phyloP scores from a whole-genome alignment of 2,113 vertebrate species.

The Tringa solitaria region DNA sequence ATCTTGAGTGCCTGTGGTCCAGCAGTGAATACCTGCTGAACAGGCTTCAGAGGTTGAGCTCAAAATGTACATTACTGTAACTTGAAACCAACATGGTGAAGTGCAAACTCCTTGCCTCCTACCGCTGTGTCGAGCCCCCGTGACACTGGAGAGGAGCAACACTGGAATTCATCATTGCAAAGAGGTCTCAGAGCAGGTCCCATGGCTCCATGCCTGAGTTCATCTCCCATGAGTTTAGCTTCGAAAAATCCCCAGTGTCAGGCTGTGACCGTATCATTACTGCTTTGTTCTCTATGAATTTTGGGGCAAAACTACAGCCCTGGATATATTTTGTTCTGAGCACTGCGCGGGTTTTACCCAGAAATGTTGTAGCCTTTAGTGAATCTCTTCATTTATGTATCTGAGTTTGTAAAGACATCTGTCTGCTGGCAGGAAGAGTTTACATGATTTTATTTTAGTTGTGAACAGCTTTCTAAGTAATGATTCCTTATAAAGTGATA shows the following conservation, averaged over 20 bases:
- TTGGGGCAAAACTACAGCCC: neutral
- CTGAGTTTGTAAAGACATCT: neutral
- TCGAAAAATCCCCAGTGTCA: neutral
- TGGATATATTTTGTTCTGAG: accelerated
- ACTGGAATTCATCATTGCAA: accelerated
- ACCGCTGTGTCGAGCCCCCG: neutral
- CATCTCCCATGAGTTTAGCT: neutral
- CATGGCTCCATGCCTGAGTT: neutral
- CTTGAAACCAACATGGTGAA: neutral
- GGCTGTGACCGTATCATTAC: accelerated
- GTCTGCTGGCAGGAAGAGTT: neutral
- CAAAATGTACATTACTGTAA: accelerated
- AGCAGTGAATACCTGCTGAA: neutral
- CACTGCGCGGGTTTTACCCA: neutral
- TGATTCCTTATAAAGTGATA: neutral
- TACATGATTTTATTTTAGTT: neutral
- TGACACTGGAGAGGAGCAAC: accelerated
- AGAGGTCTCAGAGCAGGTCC: neutral
- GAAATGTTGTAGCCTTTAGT: neutral
- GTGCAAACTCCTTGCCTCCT: neutral
- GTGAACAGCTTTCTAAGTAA: neutral
- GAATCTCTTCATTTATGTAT: neutral
- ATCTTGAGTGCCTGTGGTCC: neutral
- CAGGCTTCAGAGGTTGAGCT: neutral
- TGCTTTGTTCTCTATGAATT: neutral